These are phyloP conservation scores for Dasypolia templi DNA, from an alignment of 2,888 invertebrate species.

Conservation along the genomic window DNA sequence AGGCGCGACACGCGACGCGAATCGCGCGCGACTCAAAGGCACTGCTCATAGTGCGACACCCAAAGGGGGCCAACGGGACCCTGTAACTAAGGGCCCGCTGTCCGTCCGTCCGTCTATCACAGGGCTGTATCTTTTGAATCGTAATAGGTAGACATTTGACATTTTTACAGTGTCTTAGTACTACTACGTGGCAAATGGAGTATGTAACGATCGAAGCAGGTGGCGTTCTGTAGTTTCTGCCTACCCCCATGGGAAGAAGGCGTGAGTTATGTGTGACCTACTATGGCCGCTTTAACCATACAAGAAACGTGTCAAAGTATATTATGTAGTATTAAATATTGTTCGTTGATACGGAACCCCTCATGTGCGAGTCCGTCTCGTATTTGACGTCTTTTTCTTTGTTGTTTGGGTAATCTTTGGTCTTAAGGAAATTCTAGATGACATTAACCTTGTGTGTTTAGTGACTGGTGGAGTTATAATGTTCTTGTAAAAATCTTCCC, in stretches of 20 bases:
- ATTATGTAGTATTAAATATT: background rate
- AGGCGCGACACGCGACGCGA: no score
- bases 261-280: background rate
- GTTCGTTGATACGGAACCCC: background rate
- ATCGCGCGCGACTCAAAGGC: no score
- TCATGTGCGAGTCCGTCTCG: background rate
- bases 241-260: background rate
- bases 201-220: background rate
- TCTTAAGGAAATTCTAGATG: conserved; percentile 10
- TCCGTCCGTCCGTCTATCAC: background rate
- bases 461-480: background rate
- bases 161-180: background rate
- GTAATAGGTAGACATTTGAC: background rate
- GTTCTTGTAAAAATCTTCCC: background rate
- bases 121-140: background rate
- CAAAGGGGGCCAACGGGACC: background rate
- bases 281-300: background rate
- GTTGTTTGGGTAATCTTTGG: conserved; percentile 23
- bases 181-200: background rate
- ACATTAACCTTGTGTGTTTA: conserved; percentile 24
- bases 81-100: background rate
- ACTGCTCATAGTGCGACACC: no score
- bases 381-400: conserved; percentile 4
- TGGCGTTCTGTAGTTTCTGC: background rate
- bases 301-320: background rate